phyloP scores from a whole-genome alignment of 2,113 vertebrate genomes.

The Anas platyrhynchos region DNA sequence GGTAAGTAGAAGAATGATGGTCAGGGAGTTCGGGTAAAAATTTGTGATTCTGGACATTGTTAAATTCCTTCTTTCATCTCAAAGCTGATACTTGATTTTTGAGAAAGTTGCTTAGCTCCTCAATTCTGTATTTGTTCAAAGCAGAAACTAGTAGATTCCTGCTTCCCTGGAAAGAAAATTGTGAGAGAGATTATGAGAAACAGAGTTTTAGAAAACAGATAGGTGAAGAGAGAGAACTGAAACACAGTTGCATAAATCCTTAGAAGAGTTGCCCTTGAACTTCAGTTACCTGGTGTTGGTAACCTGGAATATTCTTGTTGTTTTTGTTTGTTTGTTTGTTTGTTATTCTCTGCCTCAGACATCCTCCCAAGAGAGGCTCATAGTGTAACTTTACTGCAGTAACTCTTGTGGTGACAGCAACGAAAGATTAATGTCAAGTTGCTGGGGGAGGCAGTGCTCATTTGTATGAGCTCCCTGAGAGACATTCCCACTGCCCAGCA shows the following conservation, averaged over 20 bases:
- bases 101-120: not conserved
- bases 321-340: not conserved
- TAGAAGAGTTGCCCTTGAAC: not conserved
- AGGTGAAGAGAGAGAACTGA: not conserved
- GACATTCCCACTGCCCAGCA: not conserved
- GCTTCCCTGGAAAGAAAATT: not conserved
- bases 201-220: not conserved
- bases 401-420: not conserved
- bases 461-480: not conserved
- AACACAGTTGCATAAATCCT: not conserved
- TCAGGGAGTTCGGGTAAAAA: not conserved
- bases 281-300: not conserved
- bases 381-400: not conserved
- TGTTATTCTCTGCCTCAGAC: not conserved
- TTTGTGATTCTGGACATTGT: not conserved
- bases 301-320: not conserved
- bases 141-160: not conserved
- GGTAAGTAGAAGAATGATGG: not conserved
- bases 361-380: not conserved
- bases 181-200: not conserved
- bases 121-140: not conserved
- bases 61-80: not conserved
- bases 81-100: not conserved
- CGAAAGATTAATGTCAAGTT: not conserved
- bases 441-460: not conserved